Base-by-base conservation (phyloP, 2,797 vertebrate genomes). In the Enteromius treurensis region DNA sequence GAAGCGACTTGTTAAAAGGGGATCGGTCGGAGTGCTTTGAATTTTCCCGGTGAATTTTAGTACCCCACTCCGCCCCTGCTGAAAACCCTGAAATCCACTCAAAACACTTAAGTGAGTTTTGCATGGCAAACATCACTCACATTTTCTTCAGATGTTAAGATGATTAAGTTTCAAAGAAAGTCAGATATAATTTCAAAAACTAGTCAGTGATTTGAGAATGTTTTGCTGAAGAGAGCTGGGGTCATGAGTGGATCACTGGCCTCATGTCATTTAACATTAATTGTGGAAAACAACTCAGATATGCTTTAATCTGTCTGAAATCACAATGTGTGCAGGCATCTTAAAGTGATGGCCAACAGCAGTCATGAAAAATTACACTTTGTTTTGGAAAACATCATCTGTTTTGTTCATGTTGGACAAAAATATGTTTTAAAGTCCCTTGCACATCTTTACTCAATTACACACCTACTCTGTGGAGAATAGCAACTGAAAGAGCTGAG, bases 241-340 rank as follows among this genome's bases (percentile, higher is more conserved):
- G 58, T 49, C 58, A 21, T 69, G 11, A 69, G 32, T 62, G 49
- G n/a, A 49, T 78, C 6, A 67, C 4, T 23, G 21, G 21, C 10
- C 47, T 37, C n/a, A 49, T 80, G 55, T 69, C 29, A 34, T 78
- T 60, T 58, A 37, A 23, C 9, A 21, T 71, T 29, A 69, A 65
- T 62, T 53, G 62, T 53, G 47, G 40, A 68, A 86, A 79, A 79
- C 37, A 71, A 76, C 17, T 62, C 19, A 47, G 62, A 45, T 55
- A 64, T 84, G 49, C 21, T 47, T 79, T 74, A 81, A 40, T 80
- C 64, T 77, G 32, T 32, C 21, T 80, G 29, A 29, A 71, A 45
- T 32, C 29, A 19, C 32, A 58, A 60, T 21, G 55, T n/a, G 62
- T 64, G 73, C 37, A 45, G 15, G 26, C 15, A 29, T 77, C 10